Base-by-base conservation (phyloP, 2,113 vertebrate genomes). In the Copsychus sechellarum region DNA sequence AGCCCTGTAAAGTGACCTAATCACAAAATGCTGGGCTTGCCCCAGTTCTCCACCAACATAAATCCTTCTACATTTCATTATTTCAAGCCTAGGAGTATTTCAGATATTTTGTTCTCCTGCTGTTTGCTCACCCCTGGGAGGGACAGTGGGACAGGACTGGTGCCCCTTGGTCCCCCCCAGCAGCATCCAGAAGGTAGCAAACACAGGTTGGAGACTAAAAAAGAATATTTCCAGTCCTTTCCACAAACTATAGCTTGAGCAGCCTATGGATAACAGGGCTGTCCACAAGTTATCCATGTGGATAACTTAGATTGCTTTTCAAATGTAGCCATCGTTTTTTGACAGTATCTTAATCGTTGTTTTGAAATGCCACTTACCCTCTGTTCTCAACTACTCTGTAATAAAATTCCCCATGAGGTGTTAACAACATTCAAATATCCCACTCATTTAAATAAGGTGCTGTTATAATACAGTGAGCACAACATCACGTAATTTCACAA, bases 301-400 rank as follows among this genome's bases (percentile, higher is more conserved):
- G 31, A 58, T n/a, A 88, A 67, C 3, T 23, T 3, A 5, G 4
- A 36, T 40, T 26, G 47, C 40, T 93, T 71, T 36, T 36, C 40
- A 82, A 87, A 67, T 0, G 0, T 2, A 81, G 21, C 19, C 51
- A 58, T 80, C 0, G 0, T 1, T 15, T 78, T 92, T 64, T 51
- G 31, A 48, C 43, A 76, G 22, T 25, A 18, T 43, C 29, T 38
- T 76, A 82, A 82, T 9, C 61, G 13, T 36, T 80, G 36, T 61
- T 94, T 77, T 88, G 36, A 65, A 82, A 65, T 29, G 57, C 5
- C 1, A 2, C 11, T 71, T 71, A 40, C 11, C 58, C 8, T 76
- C 50, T 11, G 29, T 69, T 85, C 50, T 58, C 25, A 77, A 58
- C n/a, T 61, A 25, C 9, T 28, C 21, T 6, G 22, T 23, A 85